A percentile compares a stretch with the other conserved stretches of the same genome.
These are phyloP conservation scores for Dinocampus coccinellae DNA, from an alignment of 2,888 invertebrate species.

Conservation along the genomic window DNA sequence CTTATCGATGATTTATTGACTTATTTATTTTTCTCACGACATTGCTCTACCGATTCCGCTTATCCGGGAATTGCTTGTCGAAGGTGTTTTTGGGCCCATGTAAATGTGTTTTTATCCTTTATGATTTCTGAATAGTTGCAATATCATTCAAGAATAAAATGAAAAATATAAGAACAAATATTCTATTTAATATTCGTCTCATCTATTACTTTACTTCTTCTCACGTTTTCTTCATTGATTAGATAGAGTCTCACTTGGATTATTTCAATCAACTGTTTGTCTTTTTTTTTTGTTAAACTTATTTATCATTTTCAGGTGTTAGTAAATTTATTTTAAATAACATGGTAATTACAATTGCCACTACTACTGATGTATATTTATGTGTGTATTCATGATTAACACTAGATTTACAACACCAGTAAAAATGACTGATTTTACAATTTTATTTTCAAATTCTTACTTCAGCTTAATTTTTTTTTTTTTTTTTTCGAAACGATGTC, in stretches of 20 bases:
- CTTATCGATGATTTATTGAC: conserved; percentile 60
- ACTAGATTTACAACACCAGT: too few species aligned
- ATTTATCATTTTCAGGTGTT: background rate
- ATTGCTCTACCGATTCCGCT: conserved; percentile 32
- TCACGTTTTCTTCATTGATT: background rate
- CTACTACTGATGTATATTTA: conserved; percentile 6
- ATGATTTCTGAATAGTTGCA: background rate
- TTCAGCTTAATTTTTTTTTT: too few species aligned
- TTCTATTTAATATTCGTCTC: too few species aligned
- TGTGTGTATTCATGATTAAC: background rate
- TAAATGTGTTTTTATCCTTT: background rate
- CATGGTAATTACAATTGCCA: conserved; percentile 46
- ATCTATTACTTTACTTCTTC: background rate
- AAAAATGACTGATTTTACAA: too few species aligned
- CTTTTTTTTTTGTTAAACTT: background rate
- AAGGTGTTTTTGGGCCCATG: conserved; percentile 24
- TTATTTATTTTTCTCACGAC: conserved; percentile 51
- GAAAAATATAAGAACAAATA: too few species aligned
- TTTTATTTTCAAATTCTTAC: too few species aligned
- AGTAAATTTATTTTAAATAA: conserved; percentile 43
- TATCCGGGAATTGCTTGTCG: conserved; percentile 25
- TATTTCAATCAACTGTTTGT: background rate
- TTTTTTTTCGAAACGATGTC: too few species aligned
- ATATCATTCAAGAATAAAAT: background rate
- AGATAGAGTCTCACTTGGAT: background rate